Conservation (phyloP, 2,888 invertebrate genomes). For the Chironomus riparius region DNA sequence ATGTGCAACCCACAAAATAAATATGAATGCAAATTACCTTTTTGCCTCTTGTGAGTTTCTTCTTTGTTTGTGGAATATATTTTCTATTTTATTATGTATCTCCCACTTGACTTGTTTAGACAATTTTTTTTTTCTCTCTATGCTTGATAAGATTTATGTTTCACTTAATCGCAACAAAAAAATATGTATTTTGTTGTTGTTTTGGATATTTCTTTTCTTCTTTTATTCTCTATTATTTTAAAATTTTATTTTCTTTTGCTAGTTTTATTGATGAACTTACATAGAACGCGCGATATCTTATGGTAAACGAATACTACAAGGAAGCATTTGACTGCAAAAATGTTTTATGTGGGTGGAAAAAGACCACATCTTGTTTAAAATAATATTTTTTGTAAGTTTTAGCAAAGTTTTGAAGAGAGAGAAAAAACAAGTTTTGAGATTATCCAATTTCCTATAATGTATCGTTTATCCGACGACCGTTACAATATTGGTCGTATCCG, state of each 20-base stretch:
- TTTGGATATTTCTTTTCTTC: not conserved
- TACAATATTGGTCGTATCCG: not conserved
- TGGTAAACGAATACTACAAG: not conserved
- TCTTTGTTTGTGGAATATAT: not conserved
- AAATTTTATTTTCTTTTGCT: not conserved
- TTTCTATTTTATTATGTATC: not conserved
- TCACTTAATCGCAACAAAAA: not conserved
- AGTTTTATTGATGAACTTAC: not conserved
- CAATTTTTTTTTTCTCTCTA: too few species aligned
- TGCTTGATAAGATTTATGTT: not conserved
- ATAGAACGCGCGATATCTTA: not conserved
- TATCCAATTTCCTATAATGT: not conserved
- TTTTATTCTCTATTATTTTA: not conserved
- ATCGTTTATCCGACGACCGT: not conserved
- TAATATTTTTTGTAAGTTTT: not conserved
- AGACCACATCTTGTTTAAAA: constrained; percentile 7
- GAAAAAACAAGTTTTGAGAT: not conserved
- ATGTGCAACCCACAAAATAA: not conserved
- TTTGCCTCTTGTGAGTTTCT: too few species aligned
- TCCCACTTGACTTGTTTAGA: not conserved
- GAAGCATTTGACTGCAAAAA: constrained; percentile 13
- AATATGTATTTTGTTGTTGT: not conserved
- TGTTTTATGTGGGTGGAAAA: constrained; percentile 8
- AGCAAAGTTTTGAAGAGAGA: not conserved
- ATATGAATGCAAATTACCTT: not conserved